Evolutionary conservation across 2,888 invertebrate species (phyloP), one percentile per base, ranked within the genome.

Genomic region (Doris montereyensis): DNA sequence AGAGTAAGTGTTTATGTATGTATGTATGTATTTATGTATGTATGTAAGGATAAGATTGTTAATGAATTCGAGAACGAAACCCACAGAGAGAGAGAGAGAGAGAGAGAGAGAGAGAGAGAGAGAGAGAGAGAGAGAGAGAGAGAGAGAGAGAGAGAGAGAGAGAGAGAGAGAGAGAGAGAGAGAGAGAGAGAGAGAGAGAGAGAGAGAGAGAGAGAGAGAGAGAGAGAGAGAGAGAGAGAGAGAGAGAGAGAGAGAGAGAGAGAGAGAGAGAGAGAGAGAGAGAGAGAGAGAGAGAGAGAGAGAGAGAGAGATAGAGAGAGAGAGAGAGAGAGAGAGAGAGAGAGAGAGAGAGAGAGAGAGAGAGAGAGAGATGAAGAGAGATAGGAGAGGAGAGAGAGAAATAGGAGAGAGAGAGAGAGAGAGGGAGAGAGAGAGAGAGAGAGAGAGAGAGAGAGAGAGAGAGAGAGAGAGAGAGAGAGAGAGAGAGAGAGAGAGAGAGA

Each of bases 31-130:
- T n/a, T n/a, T n/a, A n/a, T n/a, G n/a, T n/a, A n/a, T 24, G 58
- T 21, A 24, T 58, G 58, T 32, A n/a, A 28, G 8, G 17, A 30
- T 17, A 57, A 74, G 26, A 24, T 17, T 28, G 24, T 10, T 0
- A 21, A 57, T 2, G 8, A 35, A 10, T 13, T 1, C 60, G 26
- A 58, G 41, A 8, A 68, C 10, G 13, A 24, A 5, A 34, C 2
- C 1, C 13, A 21, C n/a, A 21, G 21, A 57, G 2, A 75, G 60
- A 13, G 32, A 26, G 26, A 60, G 30, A 41, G 2, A 58, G 13
- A 71, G n/a, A 26, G 41, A 65, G 24, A 77, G 62, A 28, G 28
- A 78, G 62, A 28, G 17, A 72, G n/a, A 75, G n/a, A 79, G n/a
- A 74, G 1, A 35, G 34, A 75, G 8, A 34, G 10, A 60, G 1